A percentile compares a stretch with the other conserved stretches of the same genome.
phyloP scores from a whole-genome alignment of 2,113 vertebrate genomes.

The Madoqua kirkii region DNA sequence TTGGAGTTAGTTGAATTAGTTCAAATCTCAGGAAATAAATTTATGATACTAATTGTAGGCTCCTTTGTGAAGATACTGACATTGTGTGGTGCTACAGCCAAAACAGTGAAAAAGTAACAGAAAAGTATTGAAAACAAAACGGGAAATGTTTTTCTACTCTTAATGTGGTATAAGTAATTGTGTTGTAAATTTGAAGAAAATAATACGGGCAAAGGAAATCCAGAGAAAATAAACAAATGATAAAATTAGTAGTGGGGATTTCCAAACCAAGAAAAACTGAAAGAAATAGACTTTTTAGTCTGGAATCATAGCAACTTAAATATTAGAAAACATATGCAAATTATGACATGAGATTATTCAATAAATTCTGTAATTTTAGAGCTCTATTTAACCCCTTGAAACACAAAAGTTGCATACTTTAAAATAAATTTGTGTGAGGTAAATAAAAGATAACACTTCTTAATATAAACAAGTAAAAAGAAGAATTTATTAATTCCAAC shows the following conservation, averaged over 20 bases:
- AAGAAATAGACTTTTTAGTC: background rate
- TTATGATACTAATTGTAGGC: conserved; percentile 13
- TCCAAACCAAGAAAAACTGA: conserved; percentile 2
- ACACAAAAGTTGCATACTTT: background rate
- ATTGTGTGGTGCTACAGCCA: background rate
- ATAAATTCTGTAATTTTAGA: conserved; percentile 26
- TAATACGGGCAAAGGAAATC: background rate
- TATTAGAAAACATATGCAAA: conserved; percentile 8
- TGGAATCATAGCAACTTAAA: background rate
- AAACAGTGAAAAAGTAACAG: background rate
- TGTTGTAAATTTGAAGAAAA: conserved; percentile 4
- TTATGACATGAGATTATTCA: background rate
- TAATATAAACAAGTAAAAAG: background rate
- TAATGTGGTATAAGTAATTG: background rate
- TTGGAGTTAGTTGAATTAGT: conserved; percentile 30
- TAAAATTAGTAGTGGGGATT: background rate
- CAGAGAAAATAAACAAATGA: background rate
- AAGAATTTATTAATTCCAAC: background rate
- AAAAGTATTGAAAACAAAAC: conserved; percentile 6
- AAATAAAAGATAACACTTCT: background rate
- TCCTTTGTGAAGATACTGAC: conserved; percentile 13
- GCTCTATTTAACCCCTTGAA: background rate
- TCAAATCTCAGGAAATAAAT: background rate
- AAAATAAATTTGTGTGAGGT: background rate
- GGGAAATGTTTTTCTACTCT: conserved; percentile 37